Evolutionary conservation across 2,113 vertebrate species (phyloP).

Genomic region (Oxyura jamaicensis): DNA sequence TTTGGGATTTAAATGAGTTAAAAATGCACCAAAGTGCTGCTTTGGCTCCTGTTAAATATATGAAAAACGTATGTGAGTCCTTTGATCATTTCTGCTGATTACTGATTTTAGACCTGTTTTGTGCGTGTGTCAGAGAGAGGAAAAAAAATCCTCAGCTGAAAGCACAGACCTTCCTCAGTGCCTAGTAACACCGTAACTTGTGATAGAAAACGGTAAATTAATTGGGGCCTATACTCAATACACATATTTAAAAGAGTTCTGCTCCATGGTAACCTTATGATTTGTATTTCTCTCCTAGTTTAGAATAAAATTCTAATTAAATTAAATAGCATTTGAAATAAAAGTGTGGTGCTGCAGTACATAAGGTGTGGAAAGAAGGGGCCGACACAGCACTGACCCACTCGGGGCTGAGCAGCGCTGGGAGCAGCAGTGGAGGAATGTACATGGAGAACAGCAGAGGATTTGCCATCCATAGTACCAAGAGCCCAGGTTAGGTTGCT

Average conservation of each 20-base stretch:
- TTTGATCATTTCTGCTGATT: conserved; percentile 2
- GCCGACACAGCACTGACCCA: background rate
- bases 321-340: background rate
- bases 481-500: background rate
- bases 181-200: background rate
- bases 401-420: background rate
- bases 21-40: background rate
- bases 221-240: background rate
- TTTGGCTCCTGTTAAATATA: background rate
- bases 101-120: background rate
- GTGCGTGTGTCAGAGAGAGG: background rate
- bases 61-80: background rate
- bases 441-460: background rate
- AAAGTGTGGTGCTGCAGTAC: background rate
- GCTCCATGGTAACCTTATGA: background rate
- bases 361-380: background rate
- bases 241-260: background rate
- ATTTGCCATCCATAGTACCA: background rate
- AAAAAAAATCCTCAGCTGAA: background rate
- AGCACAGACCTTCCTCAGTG: background rate
- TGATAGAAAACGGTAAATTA: background rate
- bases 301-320: background rate
- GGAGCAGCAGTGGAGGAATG: background rate
- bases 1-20: background rate
- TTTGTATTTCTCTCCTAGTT: background rate